These are phyloP conservation scores for Sphaerodactylus townsendi DNA, from an alignment of 2,113 vertebrate species.

Conservation along the genomic window DNA sequence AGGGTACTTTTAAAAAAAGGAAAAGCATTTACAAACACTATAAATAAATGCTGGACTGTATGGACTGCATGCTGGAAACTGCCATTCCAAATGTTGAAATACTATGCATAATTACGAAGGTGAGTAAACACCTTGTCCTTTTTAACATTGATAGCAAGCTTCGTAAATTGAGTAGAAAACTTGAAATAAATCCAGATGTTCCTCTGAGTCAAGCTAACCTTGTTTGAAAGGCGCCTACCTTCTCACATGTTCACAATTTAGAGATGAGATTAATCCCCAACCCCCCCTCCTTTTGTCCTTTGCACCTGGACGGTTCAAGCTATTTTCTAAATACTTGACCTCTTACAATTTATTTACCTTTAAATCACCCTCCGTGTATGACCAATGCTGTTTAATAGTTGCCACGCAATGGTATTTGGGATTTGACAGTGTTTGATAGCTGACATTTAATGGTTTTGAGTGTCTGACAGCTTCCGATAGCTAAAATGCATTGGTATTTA, in stretches of 20 bases:
- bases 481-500: slow-evolving; percentile 14
- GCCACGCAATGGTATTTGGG: neutral
- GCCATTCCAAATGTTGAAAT: no score
- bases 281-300: no score
- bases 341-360: neutral
- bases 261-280: neutral
- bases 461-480: neutral
- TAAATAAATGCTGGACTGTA: no score
- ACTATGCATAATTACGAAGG: no score
- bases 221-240: neutral
- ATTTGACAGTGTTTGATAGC: neutral
- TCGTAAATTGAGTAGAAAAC: no score
- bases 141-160: no score
- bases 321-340: neutral
- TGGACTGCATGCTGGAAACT: no score
- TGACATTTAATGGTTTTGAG: slow-evolving; percentile 11
- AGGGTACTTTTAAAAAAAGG: no score
- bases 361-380: neutral
- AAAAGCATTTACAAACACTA: no score
- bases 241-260: neutral
- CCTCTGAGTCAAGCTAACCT: neutral
- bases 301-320: neutral
- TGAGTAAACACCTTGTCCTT: no score
- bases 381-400: neutral
- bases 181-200: neutral